phyloP scores from a whole-genome alignment of 2,888 invertebrate species.

The Macrophya alboannulata region DNA sequence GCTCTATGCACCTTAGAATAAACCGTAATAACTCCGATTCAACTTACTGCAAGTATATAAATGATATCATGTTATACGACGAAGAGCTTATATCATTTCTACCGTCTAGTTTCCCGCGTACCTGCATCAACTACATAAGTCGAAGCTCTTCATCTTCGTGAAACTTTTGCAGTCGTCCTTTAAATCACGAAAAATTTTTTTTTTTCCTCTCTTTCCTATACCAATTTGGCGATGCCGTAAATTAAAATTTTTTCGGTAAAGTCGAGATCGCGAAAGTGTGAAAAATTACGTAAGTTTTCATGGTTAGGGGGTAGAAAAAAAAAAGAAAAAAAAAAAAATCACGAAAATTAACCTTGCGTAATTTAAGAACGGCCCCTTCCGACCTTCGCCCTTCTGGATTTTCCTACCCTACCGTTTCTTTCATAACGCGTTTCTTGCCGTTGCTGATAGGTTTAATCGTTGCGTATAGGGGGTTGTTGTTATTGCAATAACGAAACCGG shows the following conservation, averaged over 20 bases:
- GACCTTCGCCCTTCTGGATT: not conserved
- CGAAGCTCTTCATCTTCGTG: not conserved
- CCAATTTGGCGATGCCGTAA: not conserved
- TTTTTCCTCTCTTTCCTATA: not conserved
- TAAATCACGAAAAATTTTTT: not conserved
- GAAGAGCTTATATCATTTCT: not conserved
- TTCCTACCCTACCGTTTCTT: not conserved
- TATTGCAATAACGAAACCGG: not conserved
- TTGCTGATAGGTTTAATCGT: not conserved
- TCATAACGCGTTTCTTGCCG: not conserved
- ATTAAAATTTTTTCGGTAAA: not conserved
- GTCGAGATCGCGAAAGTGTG: not conserved
- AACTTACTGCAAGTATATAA: not conserved
- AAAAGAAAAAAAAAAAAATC: not conserved
- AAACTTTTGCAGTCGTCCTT: not conserved
- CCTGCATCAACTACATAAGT: not conserved
- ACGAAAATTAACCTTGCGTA: slow-evolving; percentile 2
- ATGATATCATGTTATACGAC: not conserved
- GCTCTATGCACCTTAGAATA: not conserved
- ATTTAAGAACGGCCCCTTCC: not conserved
- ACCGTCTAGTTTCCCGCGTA: not conserved
- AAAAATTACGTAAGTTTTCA: not conserved
- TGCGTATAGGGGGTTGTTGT: not conserved
- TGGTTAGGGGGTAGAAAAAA: not conserved
- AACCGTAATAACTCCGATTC: not conserved